phyloP scores from a whole-genome alignment of 2,797 vertebrate genomes.

The Enteromius afrohamiltoni region DNA sequence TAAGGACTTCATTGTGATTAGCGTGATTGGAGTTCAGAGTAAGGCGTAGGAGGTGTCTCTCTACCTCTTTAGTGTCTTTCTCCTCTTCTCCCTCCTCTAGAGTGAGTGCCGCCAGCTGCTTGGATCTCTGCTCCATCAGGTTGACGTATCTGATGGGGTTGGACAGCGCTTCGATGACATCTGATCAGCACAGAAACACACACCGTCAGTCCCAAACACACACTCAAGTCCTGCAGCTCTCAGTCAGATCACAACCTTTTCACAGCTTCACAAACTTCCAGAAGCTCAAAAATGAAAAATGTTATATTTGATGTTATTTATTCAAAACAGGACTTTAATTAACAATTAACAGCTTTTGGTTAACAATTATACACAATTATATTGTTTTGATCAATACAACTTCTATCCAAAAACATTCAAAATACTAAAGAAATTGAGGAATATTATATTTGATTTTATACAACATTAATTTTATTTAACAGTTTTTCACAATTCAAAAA shows the following conservation, averaged over 20 bases:
- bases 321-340: background rate
- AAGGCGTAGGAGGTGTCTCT: too few relatives aligned
- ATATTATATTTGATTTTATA: background rate
- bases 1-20: too few relatives aligned
- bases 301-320: background rate
- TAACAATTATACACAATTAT: too few relatives aligned
- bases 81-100: slow-evolving; percentile 93
- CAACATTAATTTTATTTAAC: background rate
- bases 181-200: slow-evolving; percentile 69
- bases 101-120: slow-evolving; percentile 93
- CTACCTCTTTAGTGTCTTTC: slow-evolving; percentile 85
- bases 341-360: background rate
- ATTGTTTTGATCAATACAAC: too few relatives aligned
- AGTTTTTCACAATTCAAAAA: background rate
- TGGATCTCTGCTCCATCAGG: slow-evolving; percentile 96
- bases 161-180: slow-evolving; percentile 97
- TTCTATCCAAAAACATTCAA: background rate
- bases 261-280: background rate
- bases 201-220: slow-evolving; percentile 26
- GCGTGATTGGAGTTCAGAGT: too few relatives aligned
- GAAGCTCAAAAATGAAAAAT: background rate
- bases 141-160: slow-evolving; percentile 97
- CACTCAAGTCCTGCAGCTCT: background rate
- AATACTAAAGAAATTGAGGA: too few relatives aligned
- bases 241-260: background rate